Conservation (phyloP, 2,888 invertebrate genomes). For the Lathronympha strigana region DNA sequence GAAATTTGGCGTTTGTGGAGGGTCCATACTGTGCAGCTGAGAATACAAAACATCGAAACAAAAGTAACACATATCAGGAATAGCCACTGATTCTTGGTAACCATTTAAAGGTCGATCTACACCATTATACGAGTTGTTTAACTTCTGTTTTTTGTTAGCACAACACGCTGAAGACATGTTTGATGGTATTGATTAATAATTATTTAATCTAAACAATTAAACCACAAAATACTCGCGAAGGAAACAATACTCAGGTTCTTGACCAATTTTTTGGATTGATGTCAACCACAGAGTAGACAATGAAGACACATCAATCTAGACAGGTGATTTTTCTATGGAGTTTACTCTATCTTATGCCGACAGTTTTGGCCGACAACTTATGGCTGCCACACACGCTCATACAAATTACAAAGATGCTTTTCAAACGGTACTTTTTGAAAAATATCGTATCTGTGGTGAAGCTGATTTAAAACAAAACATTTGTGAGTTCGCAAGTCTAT, state of each 20-base stretch:
- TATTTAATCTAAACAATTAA: conserved; percentile 60
- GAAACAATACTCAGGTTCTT: conserved; percentile 55
- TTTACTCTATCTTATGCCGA: not conserved
- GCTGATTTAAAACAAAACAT: conserved; percentile 21
- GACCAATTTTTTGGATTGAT: conserved; percentile 32
- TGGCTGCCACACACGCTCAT: not conserved
- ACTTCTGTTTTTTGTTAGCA: conserved; percentile 96
- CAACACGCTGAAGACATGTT: conserved; percentile 95
- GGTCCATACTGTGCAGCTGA: conserved; percentile 96
- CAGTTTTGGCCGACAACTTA: conserved; percentile 1
- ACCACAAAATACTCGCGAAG: conserved; percentile 61
- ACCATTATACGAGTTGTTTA: conserved; percentile 87
- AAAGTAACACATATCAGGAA: conserved; percentile 99
- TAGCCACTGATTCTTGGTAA: conserved; percentile 87
- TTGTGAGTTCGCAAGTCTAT: conserved; percentile 56
- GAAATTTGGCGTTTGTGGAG: conserved; percentile 95
- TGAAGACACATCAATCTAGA: conserved; percentile 21
- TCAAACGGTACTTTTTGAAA: conserved; percentile 13
- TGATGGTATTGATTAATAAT: conserved; percentile 54
- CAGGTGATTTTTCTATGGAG: conserved; percentile 30
- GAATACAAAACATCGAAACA: conserved; percentile 99
- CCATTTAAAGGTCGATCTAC: conserved; percentile 85
- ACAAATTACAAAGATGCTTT: not conserved
- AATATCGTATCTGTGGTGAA: conserved; percentile 25
- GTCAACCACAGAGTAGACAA: conserved; percentile 25